Percentiles rank a stretch among this genome's conserved stretches.
Evolutionary conservation across 2,888 invertebrate species (phyloP).

Genomic region (Caenorhabditis becei): DNA sequence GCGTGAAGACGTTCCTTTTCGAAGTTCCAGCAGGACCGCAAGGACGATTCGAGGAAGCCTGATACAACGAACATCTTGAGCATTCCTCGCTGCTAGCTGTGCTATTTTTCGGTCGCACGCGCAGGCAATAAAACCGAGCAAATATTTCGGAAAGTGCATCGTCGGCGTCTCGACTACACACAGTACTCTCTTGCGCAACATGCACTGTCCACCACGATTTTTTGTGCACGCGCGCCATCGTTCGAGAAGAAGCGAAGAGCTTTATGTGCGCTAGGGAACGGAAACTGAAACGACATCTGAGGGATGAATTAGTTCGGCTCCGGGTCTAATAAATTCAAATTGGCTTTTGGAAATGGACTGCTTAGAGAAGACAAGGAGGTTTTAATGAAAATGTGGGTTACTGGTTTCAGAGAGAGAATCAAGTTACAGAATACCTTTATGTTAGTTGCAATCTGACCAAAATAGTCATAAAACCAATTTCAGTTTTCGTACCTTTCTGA

Average conservation of each 20-base stretch:
- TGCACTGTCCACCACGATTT: constrained; percentile 63
- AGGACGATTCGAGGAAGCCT: background rate
- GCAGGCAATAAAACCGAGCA: constrained; percentile 58
- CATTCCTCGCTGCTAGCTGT: constrained; percentile 18
- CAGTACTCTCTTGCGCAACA: constrained; percentile 37
- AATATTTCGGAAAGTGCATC: constrained; percentile 56
- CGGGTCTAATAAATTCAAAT: too few species aligned
- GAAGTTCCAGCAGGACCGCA: background rate
- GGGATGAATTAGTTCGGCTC: too few species aligned
- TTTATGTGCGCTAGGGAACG: too few species aligned
- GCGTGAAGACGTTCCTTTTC: background rate
- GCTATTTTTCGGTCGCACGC: constrained; percentile 59
- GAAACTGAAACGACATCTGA: too few species aligned
- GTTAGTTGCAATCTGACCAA: too few species aligned
- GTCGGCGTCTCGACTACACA: constrained; percentile 25
- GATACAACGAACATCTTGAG: constrained; percentile 34
- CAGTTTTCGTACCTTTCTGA: too few species aligned
- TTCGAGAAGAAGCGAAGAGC: constrained; percentile 14
- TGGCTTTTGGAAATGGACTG: too few species aligned
- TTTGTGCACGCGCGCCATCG: constrained; percentile 59
- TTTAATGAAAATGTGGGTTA: too few species aligned
- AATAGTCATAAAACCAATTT: too few species aligned
- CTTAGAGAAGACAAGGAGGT: too few species aligned
- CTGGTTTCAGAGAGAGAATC: too few species aligned
- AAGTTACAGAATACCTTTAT: too few species aligned